These are phyloP conservation scores for Adineta ricciae DNA, from an alignment of 2,888 invertebrate genomes.

Conservation along the genomic window DNA sequence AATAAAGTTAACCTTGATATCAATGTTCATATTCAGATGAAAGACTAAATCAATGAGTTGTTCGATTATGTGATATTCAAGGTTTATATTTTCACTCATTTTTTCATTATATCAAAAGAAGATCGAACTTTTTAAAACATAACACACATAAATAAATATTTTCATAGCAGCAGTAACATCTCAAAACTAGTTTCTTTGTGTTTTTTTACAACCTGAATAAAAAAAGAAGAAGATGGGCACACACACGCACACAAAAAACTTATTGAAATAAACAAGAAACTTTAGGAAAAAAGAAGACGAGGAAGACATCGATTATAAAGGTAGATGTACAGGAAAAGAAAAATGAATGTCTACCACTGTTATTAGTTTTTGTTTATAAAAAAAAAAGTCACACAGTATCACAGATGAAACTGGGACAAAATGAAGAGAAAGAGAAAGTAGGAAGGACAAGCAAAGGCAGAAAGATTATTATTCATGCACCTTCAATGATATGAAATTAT, in stretches of 20 bases:
- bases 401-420: conserved; percentile 9
- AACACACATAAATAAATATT: neutral
- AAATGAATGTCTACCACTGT: neutral
- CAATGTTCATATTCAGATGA: neutral
- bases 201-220: neutral
- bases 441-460: neutral
- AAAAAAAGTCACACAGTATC: neutral
- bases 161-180: conserved; percentile 9
- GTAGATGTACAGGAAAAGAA: neutral
- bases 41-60: neutral
- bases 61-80: neutral
- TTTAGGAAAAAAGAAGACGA: neutral
- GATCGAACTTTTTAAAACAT: neutral
- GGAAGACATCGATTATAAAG: neutral
- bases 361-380: neutral
- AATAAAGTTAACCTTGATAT: neutral
- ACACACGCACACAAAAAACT: neutral
- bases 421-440: neutral
- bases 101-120: neutral
- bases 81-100: neutral
- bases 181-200: neutral
- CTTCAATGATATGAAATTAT: neutral
- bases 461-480: neutral
- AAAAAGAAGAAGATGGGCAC: neutral
- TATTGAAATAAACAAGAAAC: neutral